Percentiles rank a stretch among this genome's conserved stretches.
Evolutionary conservation across 2,113 vertebrate species (phyloP).

Genomic region (Pagrus major): DNA sequence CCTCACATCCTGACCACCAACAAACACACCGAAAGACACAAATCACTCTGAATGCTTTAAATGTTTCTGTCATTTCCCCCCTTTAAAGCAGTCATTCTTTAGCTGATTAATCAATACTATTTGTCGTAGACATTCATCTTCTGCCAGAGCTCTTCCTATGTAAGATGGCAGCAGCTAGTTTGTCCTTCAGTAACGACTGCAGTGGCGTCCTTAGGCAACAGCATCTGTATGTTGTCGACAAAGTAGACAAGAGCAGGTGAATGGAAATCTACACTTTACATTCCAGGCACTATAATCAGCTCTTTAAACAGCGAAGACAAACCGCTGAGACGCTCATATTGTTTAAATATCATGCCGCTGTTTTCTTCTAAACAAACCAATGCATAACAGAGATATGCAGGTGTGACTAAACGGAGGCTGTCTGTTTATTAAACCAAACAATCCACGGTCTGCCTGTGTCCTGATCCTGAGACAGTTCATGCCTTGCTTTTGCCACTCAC

Average conservation of each 20-base stretch:
- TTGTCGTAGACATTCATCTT: slow-evolving; percentile 36
- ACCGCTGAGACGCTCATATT: not conserved
- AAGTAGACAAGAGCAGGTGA: not conserved
- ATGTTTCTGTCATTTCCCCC: not conserved
- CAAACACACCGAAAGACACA: not conserved
- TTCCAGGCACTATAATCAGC: accelerated
- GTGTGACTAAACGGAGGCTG: slow-evolving; percentile 20
- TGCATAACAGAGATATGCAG: slow-evolving; percentile 24
- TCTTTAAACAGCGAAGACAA: not conserved
- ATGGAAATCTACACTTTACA: too few relatives aligned
- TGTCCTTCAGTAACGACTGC: not conserved
- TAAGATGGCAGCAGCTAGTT: slow-evolving; percentile 22
- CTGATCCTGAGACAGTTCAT: slow-evolving; percentile 18
- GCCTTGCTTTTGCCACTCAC: slow-evolving; percentile 23
- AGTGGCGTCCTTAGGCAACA: not conserved
- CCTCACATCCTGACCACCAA: not conserved
- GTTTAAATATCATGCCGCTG: slow-evolving; percentile 3
- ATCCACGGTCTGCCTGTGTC: not conserved
- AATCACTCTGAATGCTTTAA: not conserved
- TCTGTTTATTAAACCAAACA: slow-evolving; percentile 13
- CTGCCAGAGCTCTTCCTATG: not conserved
- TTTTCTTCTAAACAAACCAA: slow-evolving; percentile 12
- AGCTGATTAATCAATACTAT: slow-evolving; percentile 16
- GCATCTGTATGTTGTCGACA: not conserved
- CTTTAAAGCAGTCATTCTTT: slow-evolving; percentile 5